Evolutionary conservation across 1,140 invertebrate genomes (phyloP).

Genomic region (Gonioctena quinquepunctata): DNA sequence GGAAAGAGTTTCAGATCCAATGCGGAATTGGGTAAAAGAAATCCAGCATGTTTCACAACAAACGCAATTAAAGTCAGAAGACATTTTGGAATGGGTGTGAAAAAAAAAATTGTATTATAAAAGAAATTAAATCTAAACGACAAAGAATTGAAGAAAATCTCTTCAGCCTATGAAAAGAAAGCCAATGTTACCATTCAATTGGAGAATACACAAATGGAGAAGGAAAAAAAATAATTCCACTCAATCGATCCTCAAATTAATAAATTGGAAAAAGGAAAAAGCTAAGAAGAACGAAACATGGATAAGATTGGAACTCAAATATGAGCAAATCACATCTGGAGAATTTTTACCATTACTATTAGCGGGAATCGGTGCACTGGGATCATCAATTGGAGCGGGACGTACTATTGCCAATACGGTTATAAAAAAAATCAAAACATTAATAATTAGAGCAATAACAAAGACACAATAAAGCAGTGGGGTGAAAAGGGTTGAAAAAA

Average conservation of each 20-base stretch:
- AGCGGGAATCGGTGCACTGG: too few relatives aligned
- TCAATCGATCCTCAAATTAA: constrained; percentile 9
- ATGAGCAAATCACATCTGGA: constrained; percentile 17
- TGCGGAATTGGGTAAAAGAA: too few relatives aligned
- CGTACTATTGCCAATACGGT: too few relatives aligned
- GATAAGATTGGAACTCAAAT: constrained; percentile 18
- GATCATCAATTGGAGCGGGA: background rate
- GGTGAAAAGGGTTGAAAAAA: too few relatives aligned
- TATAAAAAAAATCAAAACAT: too few relatives aligned
- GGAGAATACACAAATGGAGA: constrained; percentile 8
- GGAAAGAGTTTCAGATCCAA: too few relatives aligned
- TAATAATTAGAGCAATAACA: constrained; percentile 5
- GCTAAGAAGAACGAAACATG: constrained; percentile 2
- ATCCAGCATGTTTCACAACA: constrained; percentile 19
- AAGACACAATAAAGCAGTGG: too few relatives aligned
- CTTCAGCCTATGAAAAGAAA: constrained; percentile 15
- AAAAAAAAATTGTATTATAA: too few relatives aligned
- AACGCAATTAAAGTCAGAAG: too few relatives aligned
- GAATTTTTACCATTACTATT: constrained; percentile 18
- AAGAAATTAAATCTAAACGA: too few relatives aligned
- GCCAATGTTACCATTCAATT: constrained; percentile 12
- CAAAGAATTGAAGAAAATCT: constrained; percentile 18
- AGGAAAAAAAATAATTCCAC: background rate
- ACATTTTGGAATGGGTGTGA: too few relatives aligned
- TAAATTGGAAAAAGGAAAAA: constrained; percentile 8